Evolutionary conservation across 2,888 invertebrate species (phyloP).

Genomic region (Nymphalis polychloros): DNA sequence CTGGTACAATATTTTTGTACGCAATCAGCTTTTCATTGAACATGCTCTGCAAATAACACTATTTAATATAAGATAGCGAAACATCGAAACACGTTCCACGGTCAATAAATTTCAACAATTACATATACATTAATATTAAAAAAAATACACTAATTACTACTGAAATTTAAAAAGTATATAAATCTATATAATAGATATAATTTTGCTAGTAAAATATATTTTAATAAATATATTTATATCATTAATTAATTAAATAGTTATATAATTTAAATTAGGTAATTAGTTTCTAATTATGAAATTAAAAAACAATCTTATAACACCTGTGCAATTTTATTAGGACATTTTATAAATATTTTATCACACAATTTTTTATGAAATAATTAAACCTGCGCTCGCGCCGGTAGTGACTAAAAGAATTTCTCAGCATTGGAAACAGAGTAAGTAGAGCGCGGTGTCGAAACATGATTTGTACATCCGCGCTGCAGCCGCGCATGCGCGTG

Average conservation of each 20-base stretch:
- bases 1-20: slow-evolving; percentile 20
- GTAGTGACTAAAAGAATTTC: slow-evolving; percentile 26
- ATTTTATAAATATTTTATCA: background rate
- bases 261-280: background rate
- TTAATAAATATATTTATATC: no score
- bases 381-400: slow-evolving; percentile 2
- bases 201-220: no score
- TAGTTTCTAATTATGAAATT: background rate
- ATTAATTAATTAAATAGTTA: background rate
- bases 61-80: background rate
- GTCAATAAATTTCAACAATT: background rate
- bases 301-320: background rate
- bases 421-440: slow-evolving; percentile 31
- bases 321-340: background rate
- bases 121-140: background rate
- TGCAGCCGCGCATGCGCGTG: slow-evolving; percentile 22
- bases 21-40: slow-evolving; percentile 7
- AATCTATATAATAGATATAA: no score
- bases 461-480: slow-evolving; percentile 34
- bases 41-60: background rate
- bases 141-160: no score
- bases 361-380: background rate
- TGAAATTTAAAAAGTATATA: no score
- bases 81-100: background rate
- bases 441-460: slow-evolving; percentile 40